phyloP scores from a whole-genome alignment of 2,888 invertebrate genomes.

The Trichacis sp. region DNA sequence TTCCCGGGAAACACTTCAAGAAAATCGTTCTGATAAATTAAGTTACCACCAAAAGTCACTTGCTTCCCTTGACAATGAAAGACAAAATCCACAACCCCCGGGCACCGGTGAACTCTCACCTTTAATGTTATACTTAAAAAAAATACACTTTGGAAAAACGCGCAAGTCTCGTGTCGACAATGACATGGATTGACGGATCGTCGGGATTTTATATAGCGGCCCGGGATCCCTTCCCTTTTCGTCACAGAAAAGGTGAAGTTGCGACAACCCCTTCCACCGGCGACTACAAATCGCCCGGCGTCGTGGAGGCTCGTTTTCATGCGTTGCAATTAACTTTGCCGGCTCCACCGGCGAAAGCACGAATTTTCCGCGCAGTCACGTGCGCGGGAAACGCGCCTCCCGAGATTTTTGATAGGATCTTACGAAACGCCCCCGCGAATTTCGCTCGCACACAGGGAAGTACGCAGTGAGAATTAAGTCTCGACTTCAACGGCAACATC shows the following conservation, averaged over 20 bases:
- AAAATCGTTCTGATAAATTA: background rate
- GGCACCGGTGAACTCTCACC: constrained; percentile 35
- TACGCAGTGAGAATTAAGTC: too few relatives aligned
- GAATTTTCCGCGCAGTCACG: constrained; percentile 3
- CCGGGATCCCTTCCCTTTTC: constrained; percentile 40
- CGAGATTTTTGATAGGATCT: constrained; percentile 12
- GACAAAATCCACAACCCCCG: background rate
- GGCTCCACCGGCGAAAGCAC: constrained; percentile 22
- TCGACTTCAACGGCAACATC: too few relatives aligned
- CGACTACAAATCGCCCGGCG: background rate
- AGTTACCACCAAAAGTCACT: background rate
- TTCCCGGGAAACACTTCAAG: too few relatives aligned
- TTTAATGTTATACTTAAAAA: constrained; percentile 16
- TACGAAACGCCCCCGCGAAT: constrained; percentile 24
- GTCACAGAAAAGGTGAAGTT: constrained; percentile 39
- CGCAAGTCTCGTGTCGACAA: constrained; percentile 44
- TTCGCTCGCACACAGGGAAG: constrained; percentile 31
- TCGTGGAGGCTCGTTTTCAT: constrained; percentile 35
- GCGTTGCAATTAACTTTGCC: constrained; percentile 42
- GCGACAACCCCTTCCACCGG: constrained; percentile 25
- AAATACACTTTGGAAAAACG: constrained; percentile 28
- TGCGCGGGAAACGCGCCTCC: constrained; percentile 6
- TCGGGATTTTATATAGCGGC: constrained; percentile 60
- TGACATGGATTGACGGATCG: constrained; percentile 48
- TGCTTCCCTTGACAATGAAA: background rate